Evolutionary conservation across 1,140 invertebrate genomes (phyloP).

Genomic region (Acromyrmex charruanus): DNA sequence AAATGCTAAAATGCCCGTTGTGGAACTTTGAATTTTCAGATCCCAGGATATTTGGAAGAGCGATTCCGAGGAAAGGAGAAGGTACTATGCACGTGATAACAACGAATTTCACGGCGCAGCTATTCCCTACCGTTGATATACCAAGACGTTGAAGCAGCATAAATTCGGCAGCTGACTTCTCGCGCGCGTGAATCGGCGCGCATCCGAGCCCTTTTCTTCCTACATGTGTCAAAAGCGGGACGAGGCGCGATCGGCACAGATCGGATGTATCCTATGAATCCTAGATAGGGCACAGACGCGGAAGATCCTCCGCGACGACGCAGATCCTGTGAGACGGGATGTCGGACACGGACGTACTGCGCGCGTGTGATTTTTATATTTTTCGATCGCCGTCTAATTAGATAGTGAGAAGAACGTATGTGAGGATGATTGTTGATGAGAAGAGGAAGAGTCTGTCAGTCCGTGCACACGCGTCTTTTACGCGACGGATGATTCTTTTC

Average conservation of each 20-base stretch:
- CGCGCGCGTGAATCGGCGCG: constrained; percentile 42
- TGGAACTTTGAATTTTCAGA: constrained; percentile 83
- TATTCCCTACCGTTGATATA: constrained; percentile 65
- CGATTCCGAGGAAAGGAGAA: constrained; percentile 82
- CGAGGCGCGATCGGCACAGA: constrained; percentile 15
- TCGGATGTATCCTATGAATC: constrained; percentile 1
- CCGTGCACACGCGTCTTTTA: background rate
- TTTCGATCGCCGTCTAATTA: constrained; percentile 31
- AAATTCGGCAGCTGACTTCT: constrained; percentile 69
- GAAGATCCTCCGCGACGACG: background rate
- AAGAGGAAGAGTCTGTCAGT: background rate
- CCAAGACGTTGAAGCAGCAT: constrained; percentile 62
- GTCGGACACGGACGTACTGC: background rate
- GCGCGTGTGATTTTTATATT: constrained; percentile 37
- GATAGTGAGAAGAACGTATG: constrained; percentile 15
- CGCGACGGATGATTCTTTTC: background rate
- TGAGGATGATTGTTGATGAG: constrained; percentile 19
- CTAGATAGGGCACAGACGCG: background rate
- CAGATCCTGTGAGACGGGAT: background rate
- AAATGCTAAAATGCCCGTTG: constrained; percentile 59
- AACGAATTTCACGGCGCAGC: constrained; percentile 59
- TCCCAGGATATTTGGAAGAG: constrained; percentile 85
- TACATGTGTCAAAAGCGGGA: constrained; percentile 56
- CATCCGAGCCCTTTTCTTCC: constrained; percentile 44
- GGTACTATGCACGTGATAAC: constrained; percentile 84